Evolutionary conservation across 2,888 invertebrate genomes (phyloP), one percentile per base, ranked within the genome.

Genomic region (Neoaliturus tenellus): DNA sequence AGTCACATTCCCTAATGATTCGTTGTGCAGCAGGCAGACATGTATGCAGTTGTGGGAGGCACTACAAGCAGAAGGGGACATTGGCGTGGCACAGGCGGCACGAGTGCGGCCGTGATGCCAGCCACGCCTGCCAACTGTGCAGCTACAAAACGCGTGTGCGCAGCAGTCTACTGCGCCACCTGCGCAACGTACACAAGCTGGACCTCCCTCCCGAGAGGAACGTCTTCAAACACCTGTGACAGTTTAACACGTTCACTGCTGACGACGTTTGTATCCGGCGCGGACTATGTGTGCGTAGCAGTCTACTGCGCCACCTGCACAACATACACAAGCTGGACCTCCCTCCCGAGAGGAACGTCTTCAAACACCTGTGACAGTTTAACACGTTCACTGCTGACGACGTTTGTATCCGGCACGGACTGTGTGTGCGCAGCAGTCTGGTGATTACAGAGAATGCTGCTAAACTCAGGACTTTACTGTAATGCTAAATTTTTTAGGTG

Each of bases 81-180:
- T 84, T 88, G 20, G 86, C 87, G 69, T 86, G 89, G 20, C 89
- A 89, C 86, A 78, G 88, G 41, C 85, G 86, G 58, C 82, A 87
- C 62, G 88, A 88, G 73, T 89, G 90, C 82, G 90, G 90, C 44
- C 89, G 90, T 81, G 86, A 87, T 10, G 89, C 90, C n/a, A 88
- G 89, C 83, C 88, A 90, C 87, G 83, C 85, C 41, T 91, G 91
- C 84, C 85, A 85, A 5, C 87, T 88, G 83, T 91, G 91, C 69
- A 39, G 35, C 35, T 69, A 35, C 69, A 3, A 23, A 17, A 69
- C 69, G n/a, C 2, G 28, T 8, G 39, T 35, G 39, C 69, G 69
- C 69, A 35, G 69, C 39, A 39, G 39, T 17, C 39, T 69, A 1
- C 69, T 69, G 69, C 69, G 69, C 39, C 69, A 69, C 20, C 69